Conservation (phyloP, 2,113 vertebrate genomes). For the Marcusenius ussheri region DNA sequence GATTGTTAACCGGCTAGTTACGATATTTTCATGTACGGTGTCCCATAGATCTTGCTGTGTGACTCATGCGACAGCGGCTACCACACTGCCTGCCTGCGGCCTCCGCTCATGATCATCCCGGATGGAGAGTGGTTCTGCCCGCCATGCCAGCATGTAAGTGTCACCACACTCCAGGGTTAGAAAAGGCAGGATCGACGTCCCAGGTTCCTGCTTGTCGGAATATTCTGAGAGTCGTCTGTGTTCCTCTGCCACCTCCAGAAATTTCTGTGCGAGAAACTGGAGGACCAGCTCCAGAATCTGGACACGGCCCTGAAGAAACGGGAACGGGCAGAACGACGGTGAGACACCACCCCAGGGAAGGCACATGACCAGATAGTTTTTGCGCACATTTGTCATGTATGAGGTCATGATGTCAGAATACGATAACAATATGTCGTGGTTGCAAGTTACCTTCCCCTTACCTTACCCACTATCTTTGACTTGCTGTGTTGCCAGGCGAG, state of each 20-base stretch:
- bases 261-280: slow-evolving; percentile 88
- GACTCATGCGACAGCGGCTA: slow-evolving; percentile 91
- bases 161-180: too few species aligned
- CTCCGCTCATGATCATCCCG: slow-evolving; percentile 92
- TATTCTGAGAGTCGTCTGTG: not conserved
- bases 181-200: not conserved
- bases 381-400: not conserved
- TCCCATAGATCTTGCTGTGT: slow-evolving; percentile 81
- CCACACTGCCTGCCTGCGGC: slow-evolving; percentile 91
- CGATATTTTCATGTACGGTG: not conserved
- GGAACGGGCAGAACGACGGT: slow-evolving; percentile 91
- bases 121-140: slow-evolving; percentile 98
- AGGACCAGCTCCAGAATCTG: slow-evolving; percentile 87
- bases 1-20: not conserved
- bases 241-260: slow-evolving; percentile 61
- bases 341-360: not conserved
- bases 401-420: not conserved
- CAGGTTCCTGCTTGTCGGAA: not conserved
- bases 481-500: slow-evolving; percentile 66
- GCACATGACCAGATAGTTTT: not conserved
- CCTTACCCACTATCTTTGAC: slow-evolving; percentile 10
- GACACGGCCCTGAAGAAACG: slow-evolving; percentile 92
- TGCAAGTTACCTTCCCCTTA: slow-evolving; percentile 11
- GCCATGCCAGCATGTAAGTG: slow-evolving; percentile 85
- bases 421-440: not conserved